Conservation (phyloP, 2,888 invertebrate genomes). For the Harpalus rubripes region DNA sequence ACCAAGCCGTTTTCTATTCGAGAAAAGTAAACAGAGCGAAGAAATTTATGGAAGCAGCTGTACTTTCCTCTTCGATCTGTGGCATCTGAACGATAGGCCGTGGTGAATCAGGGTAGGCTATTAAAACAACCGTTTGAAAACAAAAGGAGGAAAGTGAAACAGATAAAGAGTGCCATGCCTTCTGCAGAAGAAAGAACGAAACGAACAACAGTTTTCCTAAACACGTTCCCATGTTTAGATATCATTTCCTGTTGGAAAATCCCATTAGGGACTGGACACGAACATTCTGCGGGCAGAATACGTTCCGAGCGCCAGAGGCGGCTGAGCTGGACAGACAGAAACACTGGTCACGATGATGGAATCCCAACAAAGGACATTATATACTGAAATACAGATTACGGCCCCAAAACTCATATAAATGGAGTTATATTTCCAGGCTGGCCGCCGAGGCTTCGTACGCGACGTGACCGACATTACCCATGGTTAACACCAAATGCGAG, state of each 20-base stretch:
- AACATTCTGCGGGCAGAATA: slow-evolving; percentile 64
- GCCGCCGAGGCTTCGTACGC: slow-evolving; percentile 6
- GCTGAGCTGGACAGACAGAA: slow-evolving; percentile 54
- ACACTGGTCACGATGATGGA: slow-evolving; percentile 67
- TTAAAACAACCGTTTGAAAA: slow-evolving; percentile 35
- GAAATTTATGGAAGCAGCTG: neutral
- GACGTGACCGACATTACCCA: slow-evolving; percentile 43
- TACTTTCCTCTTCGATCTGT: neutral
- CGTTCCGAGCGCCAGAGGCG: slow-evolving; percentile 55
- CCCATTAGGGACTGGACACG: slow-evolving; percentile 72
- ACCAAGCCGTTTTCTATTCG: too few relatives aligned
- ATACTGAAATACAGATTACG: slow-evolving; percentile 67
- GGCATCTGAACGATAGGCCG: neutral
- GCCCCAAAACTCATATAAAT: slow-evolving; percentile 65
- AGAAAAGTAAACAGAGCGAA: neutral
- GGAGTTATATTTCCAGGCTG: slow-evolving; percentile 63
- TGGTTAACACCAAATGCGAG: neutral
- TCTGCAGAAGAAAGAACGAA: slow-evolving; percentile 50
- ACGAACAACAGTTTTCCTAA: slow-evolving; percentile 67
- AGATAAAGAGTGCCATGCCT: neutral
- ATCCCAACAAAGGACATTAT: slow-evolving; percentile 67
- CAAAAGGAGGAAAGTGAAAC: slow-evolving; percentile 48
- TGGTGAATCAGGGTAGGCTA: slow-evolving; percentile 16
- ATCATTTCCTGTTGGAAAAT: slow-evolving; percentile 72
- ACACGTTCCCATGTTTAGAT: slow-evolving; percentile 71